phyloP scores from a whole-genome alignment of 2,888 invertebrate genomes.

The Auanema sp. region DNA sequence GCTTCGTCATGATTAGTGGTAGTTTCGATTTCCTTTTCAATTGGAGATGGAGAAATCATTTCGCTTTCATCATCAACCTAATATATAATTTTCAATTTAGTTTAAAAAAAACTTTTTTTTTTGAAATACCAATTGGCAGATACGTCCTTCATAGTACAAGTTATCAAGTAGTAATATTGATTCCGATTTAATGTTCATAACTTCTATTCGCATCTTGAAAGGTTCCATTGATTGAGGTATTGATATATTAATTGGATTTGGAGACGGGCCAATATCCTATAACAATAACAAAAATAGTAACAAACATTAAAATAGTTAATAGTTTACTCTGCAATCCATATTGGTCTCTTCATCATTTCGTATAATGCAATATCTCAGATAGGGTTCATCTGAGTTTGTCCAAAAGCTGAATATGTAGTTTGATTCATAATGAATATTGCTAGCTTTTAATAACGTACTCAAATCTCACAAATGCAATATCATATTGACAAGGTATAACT shows the following conservation, averaged over 20 bases:
- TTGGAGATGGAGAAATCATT: no score
- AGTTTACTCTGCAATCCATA: conserved; percentile 39
- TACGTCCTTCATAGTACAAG: conserved; percentile 52
- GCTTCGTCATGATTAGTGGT: no score
- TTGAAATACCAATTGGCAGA: conserved; percentile 50
- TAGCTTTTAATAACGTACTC: conserved; percentile 34
- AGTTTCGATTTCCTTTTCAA: no score
- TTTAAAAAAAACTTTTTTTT: background rate
- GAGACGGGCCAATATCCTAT: conserved; percentile 16
- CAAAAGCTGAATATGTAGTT: conserved; percentile 46
- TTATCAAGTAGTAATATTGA: conserved; percentile 53
- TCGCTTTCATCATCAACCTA: no score
- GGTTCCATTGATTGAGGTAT: conserved; percentile 46
- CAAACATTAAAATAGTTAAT: background rate
- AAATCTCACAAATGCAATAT: conserved; percentile 50
- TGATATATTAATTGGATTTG: conserved; percentile 33
- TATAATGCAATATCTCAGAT: conserved; percentile 43
- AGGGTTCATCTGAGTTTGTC: conserved; percentile 48
- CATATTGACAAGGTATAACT: conserved; percentile 55
- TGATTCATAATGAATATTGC: background rate
- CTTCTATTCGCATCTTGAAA: conserved; percentile 47
- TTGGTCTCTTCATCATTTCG: conserved; percentile 9
- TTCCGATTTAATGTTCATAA: conserved; percentile 37
- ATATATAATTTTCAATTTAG: no score
- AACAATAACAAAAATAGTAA: background rate